Percentiles rank a stretch among this genome's conserved stretches.
These are phyloP conservation scores for Rotaria sp. DNA, from an alignment of 2,888 invertebrate species.

Conservation along the genomic window DNA sequence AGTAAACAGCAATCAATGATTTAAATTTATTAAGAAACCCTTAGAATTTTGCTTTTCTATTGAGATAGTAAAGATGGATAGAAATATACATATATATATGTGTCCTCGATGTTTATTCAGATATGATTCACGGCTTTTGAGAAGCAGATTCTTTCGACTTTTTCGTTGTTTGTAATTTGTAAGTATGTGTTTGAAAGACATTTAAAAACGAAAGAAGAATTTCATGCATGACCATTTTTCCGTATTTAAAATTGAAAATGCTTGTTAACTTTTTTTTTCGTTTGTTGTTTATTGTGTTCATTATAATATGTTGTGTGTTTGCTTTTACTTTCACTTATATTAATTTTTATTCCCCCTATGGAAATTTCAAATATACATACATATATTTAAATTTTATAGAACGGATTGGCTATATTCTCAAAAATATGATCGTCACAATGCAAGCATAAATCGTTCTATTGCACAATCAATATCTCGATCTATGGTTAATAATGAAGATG, in stretches of 20 bases:
- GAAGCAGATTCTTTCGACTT: not conserved
- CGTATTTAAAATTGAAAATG: not conserved
- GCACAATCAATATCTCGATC: not conserved
- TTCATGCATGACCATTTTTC: not conserved
- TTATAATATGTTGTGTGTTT: not conserved
- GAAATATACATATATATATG: not conserved
- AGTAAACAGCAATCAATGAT: too few relatives aligned
- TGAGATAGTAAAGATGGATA: not conserved
- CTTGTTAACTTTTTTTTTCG: not conserved
- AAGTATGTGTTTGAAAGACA: not conserved
- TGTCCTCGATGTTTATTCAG: not conserved
- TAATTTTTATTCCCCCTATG: not conserved
- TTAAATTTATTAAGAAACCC: too few relatives aligned
- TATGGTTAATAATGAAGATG: not conserved
- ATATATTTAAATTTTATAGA: not conserved
- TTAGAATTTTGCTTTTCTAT: too few relatives aligned
- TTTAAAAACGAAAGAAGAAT: not conserved
- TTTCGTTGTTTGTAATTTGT: not conserved
- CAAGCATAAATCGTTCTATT: not conserved
- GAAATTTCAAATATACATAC: too few relatives aligned
- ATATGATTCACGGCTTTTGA: not conserved
- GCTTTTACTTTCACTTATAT: not conserved
- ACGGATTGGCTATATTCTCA: not conserved
- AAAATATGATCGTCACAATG: conserved; percentile 3
- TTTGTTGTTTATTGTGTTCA: too few relatives aligned